phyloP scores from a whole-genome alignment of 2,888 invertebrate genomes.

The Rhagium mordax region DNA sequence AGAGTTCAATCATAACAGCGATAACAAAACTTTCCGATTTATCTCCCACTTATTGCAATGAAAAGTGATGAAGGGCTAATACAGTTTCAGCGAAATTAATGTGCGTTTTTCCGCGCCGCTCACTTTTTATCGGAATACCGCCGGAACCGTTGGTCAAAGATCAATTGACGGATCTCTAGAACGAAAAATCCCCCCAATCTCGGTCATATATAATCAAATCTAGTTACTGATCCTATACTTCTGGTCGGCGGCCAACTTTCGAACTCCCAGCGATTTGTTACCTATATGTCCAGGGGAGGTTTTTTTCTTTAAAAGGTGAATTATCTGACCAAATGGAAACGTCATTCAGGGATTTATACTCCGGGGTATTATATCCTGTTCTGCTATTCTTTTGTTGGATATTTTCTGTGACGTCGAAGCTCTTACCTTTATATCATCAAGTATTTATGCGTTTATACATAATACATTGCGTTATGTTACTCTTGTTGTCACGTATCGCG shows the following conservation, averaged over 20 bases:
- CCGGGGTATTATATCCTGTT: slow-evolving; percentile 23
- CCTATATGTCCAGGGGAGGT: slow-evolving; percentile 34
- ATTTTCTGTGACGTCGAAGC: not conserved
- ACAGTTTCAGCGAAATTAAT: slow-evolving; percentile 21
- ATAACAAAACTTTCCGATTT: slow-evolving; percentile 1
- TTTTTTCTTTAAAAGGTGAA: slow-evolving; percentile 38
- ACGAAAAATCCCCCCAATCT: slow-evolving; percentile 42
- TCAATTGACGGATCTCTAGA: slow-evolving; percentile 10
- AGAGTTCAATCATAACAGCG: not conserved
- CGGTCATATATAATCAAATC: slow-evolving; percentile 45
- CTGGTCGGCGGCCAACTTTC: slow-evolving; percentile 38
- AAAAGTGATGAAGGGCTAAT: not conserved
- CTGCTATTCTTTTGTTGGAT: slow-evolving; percentile 14
- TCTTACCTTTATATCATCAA: not conserved
- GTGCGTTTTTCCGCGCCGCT: slow-evolving; percentile 1
- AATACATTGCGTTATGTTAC: not conserved
- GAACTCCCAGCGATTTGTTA: slow-evolving; percentile 42
- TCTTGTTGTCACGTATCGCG: not conserved
- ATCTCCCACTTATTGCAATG: not conserved
- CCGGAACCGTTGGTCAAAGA: not conserved
- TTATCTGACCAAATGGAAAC: slow-evolving; percentile 42
- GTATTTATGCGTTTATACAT: not conserved
- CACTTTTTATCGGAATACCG: slow-evolving; percentile 14
- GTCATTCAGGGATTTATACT: slow-evolving; percentile 44
- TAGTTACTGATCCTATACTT: slow-evolving; percentile 40